Evolutionary conservation across 2,888 invertebrate species (phyloP), one percentile per base, ranked within the genome.

Genomic region (Agrotis clavis): DNA sequence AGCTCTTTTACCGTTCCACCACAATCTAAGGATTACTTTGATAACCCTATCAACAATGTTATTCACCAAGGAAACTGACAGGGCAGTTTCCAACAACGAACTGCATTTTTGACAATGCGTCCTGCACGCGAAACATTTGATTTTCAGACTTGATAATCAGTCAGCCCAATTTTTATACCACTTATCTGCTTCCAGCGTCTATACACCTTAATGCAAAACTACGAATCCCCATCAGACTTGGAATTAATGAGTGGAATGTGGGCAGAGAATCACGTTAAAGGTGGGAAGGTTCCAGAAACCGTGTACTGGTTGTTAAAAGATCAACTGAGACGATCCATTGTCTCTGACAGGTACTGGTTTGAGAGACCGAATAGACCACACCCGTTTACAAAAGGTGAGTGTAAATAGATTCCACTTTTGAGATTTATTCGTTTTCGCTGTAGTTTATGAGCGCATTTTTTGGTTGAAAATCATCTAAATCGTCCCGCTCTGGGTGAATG

Each of bases 251-350:
- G 98, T 25, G 71, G n/a, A 0, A 98, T 98, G 53, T 98, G 98
- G 67, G 97, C 98, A 0, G 99, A 99, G 90, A 96, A 97, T 68
- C 97, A 98, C 0, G 94, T 98, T 66, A 97, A 97, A 3, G 98
- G 98, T 54, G 98, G 98, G 65, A 97, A 98, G 97, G 96, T 98
- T 50, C 98, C 98, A 21, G 98, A 98, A 1, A 98, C 98, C 25
- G 98, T 99, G 89, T 98, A 98, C 73, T 99, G 98, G 88, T 96
- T 99, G 75, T 97, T 99, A 83, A 98, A 98, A 11, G 98, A 98
- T 19, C 98, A 99, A 92, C 97, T 98, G 93, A 97, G 97, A 86
- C 97, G 98, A 1, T 54, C 7, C 18, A 71, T 68, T 61, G 21
- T 16, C 5, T 60, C 71, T 48, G 51, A 60, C n/a, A 54, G 87